Evolutionary conservation across 2,797 vertebrate genomes (phyloP), one percentile per base, ranked within the genome.

Genomic region (Propithecus perrieri): DNA sequence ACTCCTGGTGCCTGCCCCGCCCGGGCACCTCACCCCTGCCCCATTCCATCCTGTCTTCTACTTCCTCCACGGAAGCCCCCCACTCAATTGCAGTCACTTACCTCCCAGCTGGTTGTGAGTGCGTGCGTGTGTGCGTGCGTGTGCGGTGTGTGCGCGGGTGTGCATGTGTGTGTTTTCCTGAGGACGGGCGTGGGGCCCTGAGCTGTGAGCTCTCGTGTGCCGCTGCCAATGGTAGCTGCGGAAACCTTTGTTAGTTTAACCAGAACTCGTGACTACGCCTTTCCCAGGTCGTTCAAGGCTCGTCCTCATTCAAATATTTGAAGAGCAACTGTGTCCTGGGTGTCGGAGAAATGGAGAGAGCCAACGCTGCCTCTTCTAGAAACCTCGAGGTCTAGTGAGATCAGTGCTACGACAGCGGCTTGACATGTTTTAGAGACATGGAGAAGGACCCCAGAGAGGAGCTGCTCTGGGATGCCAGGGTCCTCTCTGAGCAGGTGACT

Each of bases 321-420:
- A 24, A 38, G 55, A 61, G 24, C 10, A 63, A 14, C 30, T 2
- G 1, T 3, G 6, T 8, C 5, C 67, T 5, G 33, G 24, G 4
- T 10, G 46, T 13, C 0, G 9, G 26, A 2, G 2, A 38, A 65
- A 13, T 3, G 26, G 43, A 33, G 28, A 43, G 30, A 5, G 28
- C 22, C 2, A 35, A 28, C 43, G 24, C 71, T 1, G 3, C 57
- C 38, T 65, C 22, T 26, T 35, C 46, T 4, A 22, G 22, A 22
- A 41, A 71, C 5, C 57, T 24, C 20, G 1, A 0, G 0, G 26
- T 38, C 55, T 5, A 0, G 22, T 2, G 61, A 2, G 28, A 12
- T 26, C 4, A 1, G 57, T 4, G 18, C 63, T 20, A 0, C 0
- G 0, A 24, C 0, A 46, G 48, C 2, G 7, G 55, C 24, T 24